A percentile compares a stretch with the other conserved stretches of the same genome.
phyloP scores from a whole-genome alignment of 2,888 invertebrate species.

The Invenusta paracnida region DNA sequence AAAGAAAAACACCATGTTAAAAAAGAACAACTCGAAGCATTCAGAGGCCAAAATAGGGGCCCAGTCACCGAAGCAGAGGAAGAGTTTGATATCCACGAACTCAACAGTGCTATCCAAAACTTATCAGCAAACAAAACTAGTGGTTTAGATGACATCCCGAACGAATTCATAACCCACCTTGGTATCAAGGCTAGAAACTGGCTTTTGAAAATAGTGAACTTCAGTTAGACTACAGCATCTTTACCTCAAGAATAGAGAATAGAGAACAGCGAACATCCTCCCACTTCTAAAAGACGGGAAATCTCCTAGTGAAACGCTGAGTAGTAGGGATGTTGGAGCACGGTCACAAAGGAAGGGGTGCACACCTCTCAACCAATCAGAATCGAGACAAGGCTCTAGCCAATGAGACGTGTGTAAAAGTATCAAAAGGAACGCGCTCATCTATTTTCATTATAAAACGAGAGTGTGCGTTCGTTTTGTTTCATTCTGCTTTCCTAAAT shows the following conservation, averaged over 20 bases:
- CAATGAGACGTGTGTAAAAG: too few species aligned
- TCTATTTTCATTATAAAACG: too few species aligned
- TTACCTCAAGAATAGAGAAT: background rate
- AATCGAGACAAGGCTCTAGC: too few species aligned
- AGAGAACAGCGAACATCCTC: background rate
- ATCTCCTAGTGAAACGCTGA: background rate
- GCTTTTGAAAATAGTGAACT: background rate
- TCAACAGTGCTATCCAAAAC: background rate
- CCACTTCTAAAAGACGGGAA: background rate
- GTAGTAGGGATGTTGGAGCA: too few species aligned
- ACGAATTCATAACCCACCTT: background rate
- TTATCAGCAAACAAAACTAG: background rate
- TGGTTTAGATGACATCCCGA: background rate
- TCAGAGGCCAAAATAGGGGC: background rate
- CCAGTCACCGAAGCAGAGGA: background rate
- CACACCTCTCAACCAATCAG: too few species aligned
- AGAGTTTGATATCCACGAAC: background rate
- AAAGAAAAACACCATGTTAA: background rate
- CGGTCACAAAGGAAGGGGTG: too few species aligned
- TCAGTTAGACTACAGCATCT: background rate
- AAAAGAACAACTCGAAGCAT: background rate
- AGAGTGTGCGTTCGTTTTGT: too few species aligned
- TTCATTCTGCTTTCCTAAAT: too few species aligned
- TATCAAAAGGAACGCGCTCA: too few species aligned
- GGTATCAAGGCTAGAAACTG: background rate